Conservation (phyloP, 2,113 vertebrate species). For the Pristiophorus japonicus region DNA sequence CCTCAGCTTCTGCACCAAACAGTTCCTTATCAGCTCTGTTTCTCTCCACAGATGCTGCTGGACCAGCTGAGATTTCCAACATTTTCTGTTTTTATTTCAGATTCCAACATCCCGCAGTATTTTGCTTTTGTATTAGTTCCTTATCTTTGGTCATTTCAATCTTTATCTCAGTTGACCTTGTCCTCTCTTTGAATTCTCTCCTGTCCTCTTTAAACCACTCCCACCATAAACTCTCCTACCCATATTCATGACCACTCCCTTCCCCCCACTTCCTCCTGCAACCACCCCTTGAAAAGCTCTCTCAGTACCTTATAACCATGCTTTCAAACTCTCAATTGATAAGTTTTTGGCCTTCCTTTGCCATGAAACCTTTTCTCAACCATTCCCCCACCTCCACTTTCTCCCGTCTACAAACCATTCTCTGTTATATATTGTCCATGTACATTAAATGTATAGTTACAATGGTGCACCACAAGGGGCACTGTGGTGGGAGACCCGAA, state of each 20-base stretch:
- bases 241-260: neutral
- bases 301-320: neutral
- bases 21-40: neutral
- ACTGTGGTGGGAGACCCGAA: no score
- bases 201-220: neutral
- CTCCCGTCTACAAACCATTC: no score
- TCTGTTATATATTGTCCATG: no score
- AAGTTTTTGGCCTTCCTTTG: neutral
- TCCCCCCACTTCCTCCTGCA: neutral
- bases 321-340: neutral
- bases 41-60: no score
- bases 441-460: no score
- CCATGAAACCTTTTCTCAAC: neutral
- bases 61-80: no score
- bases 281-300: neutral
- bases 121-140: no score
- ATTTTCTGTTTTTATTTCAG: no score
- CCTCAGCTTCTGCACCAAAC: neutral
- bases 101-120: no score
- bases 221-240: neutral
- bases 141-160: neutral
- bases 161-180: neutral
- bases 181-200: neutral
- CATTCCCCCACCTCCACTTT: neutral
- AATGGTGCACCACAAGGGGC: no score